Conservation (phyloP, 1,140 invertebrate species). For the Gonioctena quinquepunctata region DNA sequence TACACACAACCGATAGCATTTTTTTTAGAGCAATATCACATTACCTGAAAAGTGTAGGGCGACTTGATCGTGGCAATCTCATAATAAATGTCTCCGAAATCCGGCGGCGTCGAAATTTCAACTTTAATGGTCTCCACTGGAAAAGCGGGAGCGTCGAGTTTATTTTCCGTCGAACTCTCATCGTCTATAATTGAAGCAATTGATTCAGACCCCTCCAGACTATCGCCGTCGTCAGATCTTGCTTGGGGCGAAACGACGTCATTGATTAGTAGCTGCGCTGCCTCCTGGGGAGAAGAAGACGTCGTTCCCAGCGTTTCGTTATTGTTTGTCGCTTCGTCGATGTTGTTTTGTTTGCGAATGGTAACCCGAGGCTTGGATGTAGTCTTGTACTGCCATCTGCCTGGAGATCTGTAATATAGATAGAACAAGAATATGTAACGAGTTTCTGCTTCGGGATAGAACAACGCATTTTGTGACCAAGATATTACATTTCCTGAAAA, state of each 20-base stretch:
- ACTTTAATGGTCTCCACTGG: constrained; percentile 79
- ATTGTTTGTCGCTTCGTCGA: constrained; percentile 58
- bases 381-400: constrained; percentile 86
- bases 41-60: constrained; percentile 85
- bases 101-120: constrained; percentile 82
- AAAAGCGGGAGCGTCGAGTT: constrained; percentile 62
- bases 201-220: constrained; percentile 71
- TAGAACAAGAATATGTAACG: constrained; percentile 15
- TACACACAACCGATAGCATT: no score
- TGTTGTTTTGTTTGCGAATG: constrained; percentile 72
- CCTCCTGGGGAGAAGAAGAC: constrained; percentile 46
- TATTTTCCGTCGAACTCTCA: constrained; percentile 62
- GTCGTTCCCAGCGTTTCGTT: constrained; percentile 56
- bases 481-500: neutral
- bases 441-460: neutral
- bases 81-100: constrained; percentile 81
- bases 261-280: constrained; percentile 37
- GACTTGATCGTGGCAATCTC: constrained; percentile 89
- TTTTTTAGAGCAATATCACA: neutral
- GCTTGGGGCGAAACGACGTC: constrained; percentile 48
- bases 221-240: constrained; percentile 63
- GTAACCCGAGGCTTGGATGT: constrained; percentile 82
- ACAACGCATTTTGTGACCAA: neutral
- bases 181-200: constrained; percentile 64
- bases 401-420: constrained; percentile 60